Conservation (phyloP, 2,797 vertebrate genomes). For the Microctenopoma lineatum region DNA sequence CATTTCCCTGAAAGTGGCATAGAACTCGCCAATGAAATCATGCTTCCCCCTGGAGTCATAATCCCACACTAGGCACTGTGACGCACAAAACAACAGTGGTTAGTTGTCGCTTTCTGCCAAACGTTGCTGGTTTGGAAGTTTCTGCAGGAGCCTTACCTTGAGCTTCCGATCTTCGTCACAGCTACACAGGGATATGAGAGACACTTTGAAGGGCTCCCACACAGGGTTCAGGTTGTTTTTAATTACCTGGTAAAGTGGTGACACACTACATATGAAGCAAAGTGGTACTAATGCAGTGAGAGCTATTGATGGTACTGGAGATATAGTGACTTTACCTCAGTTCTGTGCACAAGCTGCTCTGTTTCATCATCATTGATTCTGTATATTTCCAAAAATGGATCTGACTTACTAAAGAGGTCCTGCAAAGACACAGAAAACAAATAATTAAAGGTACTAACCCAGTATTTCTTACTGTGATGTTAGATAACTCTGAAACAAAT, state of each 20-base stretch:
- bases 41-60: slow-evolving; percentile 96
- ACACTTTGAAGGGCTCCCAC: slow-evolving; percentile 97
- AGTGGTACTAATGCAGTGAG: slow-evolving; percentile 7
- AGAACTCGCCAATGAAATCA: slow-evolving; percentile 97
- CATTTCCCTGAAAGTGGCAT: slow-evolving; percentile 94
- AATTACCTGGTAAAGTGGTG: slow-evolving; percentile 85
- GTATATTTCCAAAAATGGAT: slow-evolving; percentile 96
- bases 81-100: slow-evolving; percentile 44
- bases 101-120: slow-evolving; percentile 11
- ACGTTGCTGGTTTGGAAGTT: slow-evolving; percentile 5
- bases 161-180: slow-evolving; percentile 93
- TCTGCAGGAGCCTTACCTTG: slow-evolving; percentile 81
- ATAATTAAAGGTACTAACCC: slow-evolving; percentile 2
- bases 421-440: slow-evolving; percentile 62
- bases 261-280: slow-evolving; percentile 13
- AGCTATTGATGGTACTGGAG: slow-evolving; percentile 11
- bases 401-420: slow-evolving; percentile 98
- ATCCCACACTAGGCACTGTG: slow-evolving; percentile 94
- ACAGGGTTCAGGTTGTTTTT: slow-evolving; percentile 96
- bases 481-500: neutral
- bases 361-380: slow-evolving; percentile 89
- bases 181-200: slow-evolving; percentile 94
- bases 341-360: slow-evolving; percentile 94
- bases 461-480: neutral
- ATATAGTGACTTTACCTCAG: slow-evolving; percentile 85